Evolutionary conservation across 2,797 vertebrate genomes (phyloP).

Genomic region (Acipenser ruthenus): DNA sequence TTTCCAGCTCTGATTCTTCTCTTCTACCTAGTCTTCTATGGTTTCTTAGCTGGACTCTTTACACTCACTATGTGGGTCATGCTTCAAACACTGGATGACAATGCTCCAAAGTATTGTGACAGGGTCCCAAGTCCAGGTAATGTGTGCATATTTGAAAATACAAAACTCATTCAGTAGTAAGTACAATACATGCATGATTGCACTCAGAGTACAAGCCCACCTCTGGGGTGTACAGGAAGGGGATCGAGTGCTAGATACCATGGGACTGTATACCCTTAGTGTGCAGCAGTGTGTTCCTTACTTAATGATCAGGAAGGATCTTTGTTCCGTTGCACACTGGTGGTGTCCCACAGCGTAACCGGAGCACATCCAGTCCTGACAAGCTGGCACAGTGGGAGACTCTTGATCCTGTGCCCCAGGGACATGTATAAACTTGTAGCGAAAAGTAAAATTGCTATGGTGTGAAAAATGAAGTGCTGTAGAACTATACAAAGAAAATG

Average conservation of each 20-base stretch:
- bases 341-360: neutral
- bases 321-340: neutral
- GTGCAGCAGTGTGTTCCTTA: too few relatives aligned
- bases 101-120: conserved; percentile 81
- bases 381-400: neutral
- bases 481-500: neutral
- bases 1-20: conserved; percentile 79
- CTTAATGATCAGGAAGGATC: too few relatives aligned
- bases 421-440: neutral
- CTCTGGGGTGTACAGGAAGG: neutral
- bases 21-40: conserved; percentile 94
- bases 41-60: conserved; percentile 89
- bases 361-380: neutral
- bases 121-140: conserved; percentile 84
- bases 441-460: neutral
- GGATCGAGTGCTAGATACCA: neutral
- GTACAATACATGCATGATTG: neutral
- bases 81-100: conserved; percentile 84
- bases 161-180: neutral
- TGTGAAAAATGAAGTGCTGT: neutral
- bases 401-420: neutral
- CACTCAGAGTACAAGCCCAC: neutral
- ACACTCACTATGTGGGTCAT: conserved; percentile 93
- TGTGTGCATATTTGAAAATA: neutral
- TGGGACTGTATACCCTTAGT: neutral